phyloP scores from a whole-genome alignment of 2,888 invertebrate genomes.

The Vannuccia rotundouncinata region DNA sequence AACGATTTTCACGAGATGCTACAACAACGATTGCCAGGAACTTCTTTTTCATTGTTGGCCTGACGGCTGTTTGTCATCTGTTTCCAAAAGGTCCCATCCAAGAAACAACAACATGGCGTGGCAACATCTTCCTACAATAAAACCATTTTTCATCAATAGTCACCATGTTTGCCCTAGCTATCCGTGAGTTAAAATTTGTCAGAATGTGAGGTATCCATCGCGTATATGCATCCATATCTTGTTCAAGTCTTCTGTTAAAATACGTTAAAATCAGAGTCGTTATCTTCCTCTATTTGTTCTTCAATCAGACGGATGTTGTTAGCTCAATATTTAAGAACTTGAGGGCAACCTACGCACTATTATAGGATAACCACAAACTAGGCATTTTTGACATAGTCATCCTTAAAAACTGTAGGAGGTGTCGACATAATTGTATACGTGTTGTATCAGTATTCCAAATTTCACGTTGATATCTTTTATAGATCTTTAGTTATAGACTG shows the following conservation, averaged over 20 bases:
- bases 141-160: not conserved
- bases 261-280: no score
- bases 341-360: no score
- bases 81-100: not conserved
- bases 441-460: no score
- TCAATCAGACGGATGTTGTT: no score
- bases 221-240: not conserved
- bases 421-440: no score
- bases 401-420: no score
- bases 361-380: no score
- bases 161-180: not conserved
- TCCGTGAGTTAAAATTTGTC: not conserved
- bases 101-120: not conserved
- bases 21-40: not conserved
- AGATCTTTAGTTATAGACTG: no score
- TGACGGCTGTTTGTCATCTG: not conserved
- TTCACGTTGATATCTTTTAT: no score
- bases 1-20: not conserved
- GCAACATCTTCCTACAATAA: not conserved
- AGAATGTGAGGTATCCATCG: conserved; percentile 9
- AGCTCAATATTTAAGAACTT: no score
- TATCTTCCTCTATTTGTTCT: no score
- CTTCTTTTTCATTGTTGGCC: not conserved
- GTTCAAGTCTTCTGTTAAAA: not conserved
- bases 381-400: no score